phyloP scores from a whole-genome alignment of 2,797 vertebrate species.

The Micropoecilia bifurca region DNA sequence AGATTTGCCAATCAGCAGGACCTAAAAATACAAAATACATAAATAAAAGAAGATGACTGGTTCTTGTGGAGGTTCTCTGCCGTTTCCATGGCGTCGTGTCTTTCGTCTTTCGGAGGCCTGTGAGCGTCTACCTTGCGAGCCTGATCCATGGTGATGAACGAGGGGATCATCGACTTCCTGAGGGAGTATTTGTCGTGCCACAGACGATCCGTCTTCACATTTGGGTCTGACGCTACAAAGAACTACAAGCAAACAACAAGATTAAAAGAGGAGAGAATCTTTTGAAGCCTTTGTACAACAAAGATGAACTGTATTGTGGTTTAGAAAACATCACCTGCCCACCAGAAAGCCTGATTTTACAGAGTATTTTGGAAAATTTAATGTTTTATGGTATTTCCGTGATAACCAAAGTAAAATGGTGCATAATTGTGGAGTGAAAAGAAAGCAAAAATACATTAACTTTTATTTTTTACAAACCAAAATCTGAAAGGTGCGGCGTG shows the following conservation, averaged over 20 bases:
- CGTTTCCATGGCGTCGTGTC: neutral
- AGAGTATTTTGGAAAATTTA: too few relatives aligned
- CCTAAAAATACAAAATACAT: constrained; percentile 74
- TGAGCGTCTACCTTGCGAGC: constrained; percentile 89
- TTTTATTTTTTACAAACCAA: too few relatives aligned
- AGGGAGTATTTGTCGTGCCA: constrained; percentile 99
- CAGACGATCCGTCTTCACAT: constrained; percentile 94
- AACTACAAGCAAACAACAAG: constrained; percentile 79
- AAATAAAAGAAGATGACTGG: neutral
- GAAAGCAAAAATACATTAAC: too few relatives aligned
- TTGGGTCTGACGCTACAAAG: constrained; percentile 97
- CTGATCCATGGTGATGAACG: constrained; percentile 97
- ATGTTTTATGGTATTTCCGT: too few relatives aligned
- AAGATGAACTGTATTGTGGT: too few relatives aligned
- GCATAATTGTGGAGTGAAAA: too few relatives aligned
- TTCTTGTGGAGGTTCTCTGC: neutral
- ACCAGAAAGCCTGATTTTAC: neutral
- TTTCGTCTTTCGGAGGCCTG: neutral
- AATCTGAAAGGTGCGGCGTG: too few relatives aligned
- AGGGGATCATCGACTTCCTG: constrained; percentile 97
- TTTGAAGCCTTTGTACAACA: neutral
- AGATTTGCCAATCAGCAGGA: constrained; percentile 96
- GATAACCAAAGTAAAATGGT: too few relatives aligned
- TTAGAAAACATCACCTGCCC: too few relatives aligned
- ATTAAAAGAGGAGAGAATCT: neutral